phyloP scores from a whole-genome alignment of 1,140 invertebrate genomes.

The Caenorhabditis inopinata region DNA sequence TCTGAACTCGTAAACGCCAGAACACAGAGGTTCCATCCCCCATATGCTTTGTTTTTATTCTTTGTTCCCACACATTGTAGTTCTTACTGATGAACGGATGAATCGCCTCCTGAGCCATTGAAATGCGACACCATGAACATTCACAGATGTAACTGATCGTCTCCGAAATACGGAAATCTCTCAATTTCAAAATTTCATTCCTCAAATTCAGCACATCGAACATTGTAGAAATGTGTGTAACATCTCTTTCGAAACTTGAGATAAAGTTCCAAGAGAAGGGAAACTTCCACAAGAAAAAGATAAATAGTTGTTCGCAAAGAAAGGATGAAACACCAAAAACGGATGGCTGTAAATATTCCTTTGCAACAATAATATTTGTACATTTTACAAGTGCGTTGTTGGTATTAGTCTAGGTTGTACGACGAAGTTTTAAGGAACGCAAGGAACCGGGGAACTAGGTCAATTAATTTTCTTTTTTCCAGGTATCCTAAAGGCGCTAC shows the following conservation, averaged over 20 bases:
- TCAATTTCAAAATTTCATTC: no score
- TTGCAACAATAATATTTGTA: not conserved
- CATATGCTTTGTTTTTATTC: not conserved
- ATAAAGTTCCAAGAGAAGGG: not conserved
- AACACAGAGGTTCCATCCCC: not conserved
- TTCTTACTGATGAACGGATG: slow-evolving; percentile 12
- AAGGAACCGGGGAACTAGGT: no score
- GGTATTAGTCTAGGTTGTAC: not conserved
- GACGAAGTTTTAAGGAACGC: no score
- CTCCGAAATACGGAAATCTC: not conserved
- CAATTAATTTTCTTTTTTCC: slow-evolving; percentile 18
- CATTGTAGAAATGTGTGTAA: slow-evolving; percentile 26
- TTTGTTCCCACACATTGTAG: not conserved
- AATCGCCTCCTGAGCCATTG: not conserved
- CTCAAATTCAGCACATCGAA: not conserved
- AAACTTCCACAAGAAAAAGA: not conserved
- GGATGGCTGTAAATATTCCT: not conserved
- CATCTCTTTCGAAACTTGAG: slow-evolving; percentile 20
- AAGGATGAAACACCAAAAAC: not conserved
- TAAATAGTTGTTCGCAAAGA: not conserved
- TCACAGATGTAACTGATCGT: slow-evolving; percentile 31
- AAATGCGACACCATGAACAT: slow-evolving; percentile 24
- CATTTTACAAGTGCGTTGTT: not conserved
- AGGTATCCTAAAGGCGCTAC: slow-evolving; percentile 72
- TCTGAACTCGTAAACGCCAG: not conserved